phyloP scores from a whole-genome alignment of 2,113 vertebrate genomes.

The western clawed frog (Xenopus tropicalis) region DNA sequence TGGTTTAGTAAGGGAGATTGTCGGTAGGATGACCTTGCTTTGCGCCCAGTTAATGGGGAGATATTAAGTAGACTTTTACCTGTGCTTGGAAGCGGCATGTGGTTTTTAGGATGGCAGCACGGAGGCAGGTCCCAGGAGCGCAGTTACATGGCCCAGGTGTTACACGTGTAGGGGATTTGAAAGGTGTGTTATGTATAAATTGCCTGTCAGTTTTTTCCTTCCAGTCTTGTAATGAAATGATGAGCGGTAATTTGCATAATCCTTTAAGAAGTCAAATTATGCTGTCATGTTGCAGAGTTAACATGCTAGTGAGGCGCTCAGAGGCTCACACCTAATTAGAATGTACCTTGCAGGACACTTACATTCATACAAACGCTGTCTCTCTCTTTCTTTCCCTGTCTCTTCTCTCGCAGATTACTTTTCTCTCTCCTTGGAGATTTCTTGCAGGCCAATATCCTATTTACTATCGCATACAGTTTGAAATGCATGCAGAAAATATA shows the following conservation, averaged over 20 bases:
- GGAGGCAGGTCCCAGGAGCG: conserved; percentile 24
- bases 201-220: conserved; percentile 85
- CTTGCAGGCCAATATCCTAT: neutral
- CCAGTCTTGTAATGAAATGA: conserved; percentile 87
- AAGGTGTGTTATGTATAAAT: conserved; percentile 94
- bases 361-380: conserved; percentile 76
- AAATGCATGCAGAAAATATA: no score
- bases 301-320: conserved; percentile 89
- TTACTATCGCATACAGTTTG: neutral
- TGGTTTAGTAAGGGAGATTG: no score
- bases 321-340: conserved; percentile 88
- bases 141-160: conserved; percentile 82
- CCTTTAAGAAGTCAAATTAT: conserved; percentile 97
- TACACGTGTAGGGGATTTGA: conserved; percentile 83
- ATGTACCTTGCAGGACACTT: conserved; percentile 87
- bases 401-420: neutral
- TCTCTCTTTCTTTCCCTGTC: conserved; percentile 58
- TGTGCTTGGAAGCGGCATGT: neutral
- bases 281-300: conserved; percentile 96
- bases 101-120: conserved; percentile 7
- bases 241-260: conserved; percentile 94
- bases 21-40: no score
- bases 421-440: neutral
- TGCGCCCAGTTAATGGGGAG: no score
- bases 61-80: neutral